These are phyloP conservation scores for Astropecten irregularis DNA, from an alignment of 53 echinoderm and acorn worm genomes.

Conservation along the genomic window DNA sequence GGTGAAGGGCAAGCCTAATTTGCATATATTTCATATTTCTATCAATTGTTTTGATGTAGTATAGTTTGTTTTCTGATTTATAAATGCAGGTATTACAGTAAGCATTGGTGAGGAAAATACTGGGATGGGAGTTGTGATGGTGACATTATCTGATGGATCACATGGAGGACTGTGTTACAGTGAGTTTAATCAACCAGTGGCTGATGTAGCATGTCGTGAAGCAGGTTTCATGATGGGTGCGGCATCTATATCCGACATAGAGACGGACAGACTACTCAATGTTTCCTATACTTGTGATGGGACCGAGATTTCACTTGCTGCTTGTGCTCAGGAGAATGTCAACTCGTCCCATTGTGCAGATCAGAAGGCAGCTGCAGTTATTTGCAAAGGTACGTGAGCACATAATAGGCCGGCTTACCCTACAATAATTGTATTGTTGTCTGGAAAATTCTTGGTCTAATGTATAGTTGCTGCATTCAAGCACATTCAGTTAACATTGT, in stretches of 20 bases:
- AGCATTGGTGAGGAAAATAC: conserved; percentile 1
- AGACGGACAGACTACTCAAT: neutral
- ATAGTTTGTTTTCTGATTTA: too few species aligned
- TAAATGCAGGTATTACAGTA: neutral
- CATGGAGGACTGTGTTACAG: neutral
- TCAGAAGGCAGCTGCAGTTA: neutral
- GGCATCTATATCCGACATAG: too few species aligned
- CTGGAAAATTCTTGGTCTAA: too few species aligned
- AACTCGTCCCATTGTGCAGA: neutral
- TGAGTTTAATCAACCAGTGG: neutral
- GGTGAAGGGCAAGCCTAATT: too few species aligned
- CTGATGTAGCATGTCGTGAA: conserved; percentile 25
- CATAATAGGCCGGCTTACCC: too few species aligned
- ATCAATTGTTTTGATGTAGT: too few species aligned
- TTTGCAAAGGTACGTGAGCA: conserved; percentile 22
- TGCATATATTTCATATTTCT: too few species aligned
- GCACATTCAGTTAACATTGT: too few species aligned
- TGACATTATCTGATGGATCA: neutral
- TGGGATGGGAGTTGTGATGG: neutral
- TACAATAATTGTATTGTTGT: too few species aligned
- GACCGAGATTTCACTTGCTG: neutral
- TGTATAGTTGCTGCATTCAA: too few species aligned
- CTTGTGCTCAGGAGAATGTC: neutral
- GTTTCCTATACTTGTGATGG: neutral
- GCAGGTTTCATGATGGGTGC: conserved; percentile 20